Percentiles rank a stretch among this genome's conserved stretches.
phyloP scores from a whole-genome alignment of 2,888 invertebrate species.

The Melanchra persicariae region DNA sequence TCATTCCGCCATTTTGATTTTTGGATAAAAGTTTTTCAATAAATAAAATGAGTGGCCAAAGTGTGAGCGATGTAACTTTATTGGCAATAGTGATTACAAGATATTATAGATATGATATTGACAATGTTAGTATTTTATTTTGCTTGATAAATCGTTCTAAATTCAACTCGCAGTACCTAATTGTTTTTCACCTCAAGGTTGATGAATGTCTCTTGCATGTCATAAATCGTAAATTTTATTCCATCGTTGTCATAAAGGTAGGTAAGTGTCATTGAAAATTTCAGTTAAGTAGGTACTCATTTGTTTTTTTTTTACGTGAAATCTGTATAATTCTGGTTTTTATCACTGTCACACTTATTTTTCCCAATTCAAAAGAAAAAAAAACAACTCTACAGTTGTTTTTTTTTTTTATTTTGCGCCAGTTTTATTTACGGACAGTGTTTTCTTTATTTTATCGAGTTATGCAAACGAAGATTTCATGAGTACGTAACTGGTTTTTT shows the following conservation, averaged over 20 bases:
- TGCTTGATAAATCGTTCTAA: background rate
- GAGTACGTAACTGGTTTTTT: no score
- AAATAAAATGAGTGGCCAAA: slow-evolving; percentile 74
- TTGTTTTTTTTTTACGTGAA: background rate
- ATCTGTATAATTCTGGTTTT: no score
- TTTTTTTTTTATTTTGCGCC: no score
- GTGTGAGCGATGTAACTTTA: slow-evolving; percentile 73
- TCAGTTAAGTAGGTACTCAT: background rate
- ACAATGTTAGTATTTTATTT: slow-evolving; percentile 69
- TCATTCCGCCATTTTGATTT: slow-evolving; percentile 6
- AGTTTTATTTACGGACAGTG: no score
- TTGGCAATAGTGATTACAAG: slow-evolving; percentile 77
- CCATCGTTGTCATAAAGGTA: no score
- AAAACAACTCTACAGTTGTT: no score
- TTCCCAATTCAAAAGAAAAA: no score
- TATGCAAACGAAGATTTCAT: no score
- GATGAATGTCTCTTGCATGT: background rate
- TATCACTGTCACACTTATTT: no score
- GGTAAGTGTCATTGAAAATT: background rate
- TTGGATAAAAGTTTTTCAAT: background rate
- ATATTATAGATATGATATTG: slow-evolving; percentile 73
- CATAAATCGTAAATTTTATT: background rate
- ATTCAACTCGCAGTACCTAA: background rate
- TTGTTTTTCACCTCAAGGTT: background rate
- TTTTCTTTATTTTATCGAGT: no score